phyloP scores from a whole-genome alignment of 1,140 invertebrate genomes.

The Grapholita molesta region DNA sequence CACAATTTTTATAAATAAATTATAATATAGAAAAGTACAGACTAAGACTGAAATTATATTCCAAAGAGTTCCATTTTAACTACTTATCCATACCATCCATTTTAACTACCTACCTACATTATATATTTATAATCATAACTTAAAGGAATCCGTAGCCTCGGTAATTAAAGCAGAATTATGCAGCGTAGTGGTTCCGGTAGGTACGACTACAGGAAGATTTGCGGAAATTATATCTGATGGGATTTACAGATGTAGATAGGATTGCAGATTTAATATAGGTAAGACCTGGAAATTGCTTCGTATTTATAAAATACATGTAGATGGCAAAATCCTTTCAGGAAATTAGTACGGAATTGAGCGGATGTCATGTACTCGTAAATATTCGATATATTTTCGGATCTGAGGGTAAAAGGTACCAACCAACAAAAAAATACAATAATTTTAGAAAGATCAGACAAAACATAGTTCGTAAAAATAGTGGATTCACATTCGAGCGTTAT shows the following conservation, averaged over 20 bases:
- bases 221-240: neutral
- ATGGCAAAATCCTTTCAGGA: neutral
- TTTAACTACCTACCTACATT: too few relatives aligned
- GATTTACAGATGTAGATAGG: neutral
- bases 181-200: neutral
- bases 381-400: too few relatives aligned
- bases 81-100: too few relatives aligned
- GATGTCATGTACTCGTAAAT: too few relatives aligned
- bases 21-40: too few relatives aligned
- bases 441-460: too few relatives aligned
- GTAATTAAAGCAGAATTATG: neutral
- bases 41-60: too few relatives aligned
- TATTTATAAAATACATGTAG: neutral
- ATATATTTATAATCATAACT: neutral
- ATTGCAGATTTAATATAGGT: neutral
- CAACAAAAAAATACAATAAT: too few relatives aligned
- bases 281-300: neutral
- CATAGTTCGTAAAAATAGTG: too few relatives aligned
- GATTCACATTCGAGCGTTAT: too few relatives aligned
- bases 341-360: neutral
- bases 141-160: neutral
- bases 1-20: neutral
- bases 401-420: too few relatives aligned
- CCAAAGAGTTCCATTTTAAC: too few relatives aligned
- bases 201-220: neutral